Evolutionary conservation across 2,797 vertebrate genomes (phyloP), one percentile per base, ranked within the genome.

Genomic region (Spheniscus humboldti): DNA sequence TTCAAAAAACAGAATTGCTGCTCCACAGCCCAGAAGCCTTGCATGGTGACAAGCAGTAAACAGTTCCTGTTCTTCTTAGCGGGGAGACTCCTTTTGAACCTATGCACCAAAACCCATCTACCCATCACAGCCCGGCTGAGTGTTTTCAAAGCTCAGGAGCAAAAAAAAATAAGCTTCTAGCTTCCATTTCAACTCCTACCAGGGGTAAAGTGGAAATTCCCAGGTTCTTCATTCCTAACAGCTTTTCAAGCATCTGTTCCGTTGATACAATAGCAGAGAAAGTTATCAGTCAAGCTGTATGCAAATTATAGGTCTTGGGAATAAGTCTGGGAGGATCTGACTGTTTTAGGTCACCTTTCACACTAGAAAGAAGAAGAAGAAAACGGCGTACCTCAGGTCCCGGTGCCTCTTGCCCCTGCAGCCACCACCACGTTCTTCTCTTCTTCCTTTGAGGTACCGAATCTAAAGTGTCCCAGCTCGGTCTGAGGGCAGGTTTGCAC

Each of bases 51-150:
- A 92, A 73, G 94, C 92, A 92, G 81, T 35, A 63, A 76, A 67
- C 63, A 97, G 97, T 97, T 98, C 97, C 97, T 97, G 96, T 97
- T 98, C 98, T 97, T 97, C 97, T 87, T 63, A 43, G 95, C 12
- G 39, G 68, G 93, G 89, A 94, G 89, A 94, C 91, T 96, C 95
- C 92, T 96, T 96, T 91, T 89, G 93, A 97, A 96, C 87, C 79
- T 74, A 86, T 82, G 88, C 80, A 91, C 78, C 91, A 77, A 95
- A 95, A 55, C 52, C 59, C 87, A 75, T 25, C 82, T 96, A 88
- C 90, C 31, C 73, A 91, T 28, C 72, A 50, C 71, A 94, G 73
- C 62, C 31, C 9, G 0, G 64, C 45, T 64, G 78, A 69, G 41
- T 41, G 69, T 62, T 94, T 86, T 45, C 64, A 96, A 90, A 87